These are phyloP conservation scores for Thymelicus acteon DNA, from an alignment of 2,888 invertebrate species.

Conservation along the genomic window DNA sequence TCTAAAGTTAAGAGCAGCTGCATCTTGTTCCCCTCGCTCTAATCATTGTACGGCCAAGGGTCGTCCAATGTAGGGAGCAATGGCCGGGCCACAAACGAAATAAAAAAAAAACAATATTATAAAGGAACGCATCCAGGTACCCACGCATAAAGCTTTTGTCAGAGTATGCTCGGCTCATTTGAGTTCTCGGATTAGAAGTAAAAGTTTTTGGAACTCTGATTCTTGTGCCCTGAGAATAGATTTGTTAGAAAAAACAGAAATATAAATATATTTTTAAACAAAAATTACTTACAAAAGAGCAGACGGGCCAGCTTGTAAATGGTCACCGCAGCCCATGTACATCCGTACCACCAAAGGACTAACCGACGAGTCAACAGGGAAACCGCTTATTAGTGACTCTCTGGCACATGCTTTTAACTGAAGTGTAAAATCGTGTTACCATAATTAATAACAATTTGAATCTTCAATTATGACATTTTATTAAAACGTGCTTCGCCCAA, in stretches of 20 bases:
- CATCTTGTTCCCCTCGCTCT: constrained; percentile 74
- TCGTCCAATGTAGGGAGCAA: constrained; percentile 77
- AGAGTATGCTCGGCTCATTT: constrained; percentile 35
- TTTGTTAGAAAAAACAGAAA: no score
- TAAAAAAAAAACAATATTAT: constrained; percentile 59
- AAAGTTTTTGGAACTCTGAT: constrained; percentile 15
- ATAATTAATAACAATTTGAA: not conserved
- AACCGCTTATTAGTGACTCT: not conserved
- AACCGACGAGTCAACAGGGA: not conserved
- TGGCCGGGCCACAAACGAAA: constrained; percentile 63
- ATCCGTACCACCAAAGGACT: no score
- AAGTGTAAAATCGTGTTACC: not conserved
- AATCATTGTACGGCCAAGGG: constrained; percentile 80
- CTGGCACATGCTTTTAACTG: not conserved
- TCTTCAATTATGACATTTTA: not conserved
- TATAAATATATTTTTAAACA: no score
- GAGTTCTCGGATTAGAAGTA: not conserved
- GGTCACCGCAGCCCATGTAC: no score
- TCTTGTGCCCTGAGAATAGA: not conserved
- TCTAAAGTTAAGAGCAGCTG: constrained; percentile 79
- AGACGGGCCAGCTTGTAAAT: no score
- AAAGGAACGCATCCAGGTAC: constrained; percentile 74
- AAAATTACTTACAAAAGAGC: no score
- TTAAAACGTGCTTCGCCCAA: not conserved
- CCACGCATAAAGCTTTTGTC: constrained; percentile 57